Evolutionary conservation across 1,140 invertebrate genomes (phyloP).

Genomic region (Cotesia typhae): DNA sequence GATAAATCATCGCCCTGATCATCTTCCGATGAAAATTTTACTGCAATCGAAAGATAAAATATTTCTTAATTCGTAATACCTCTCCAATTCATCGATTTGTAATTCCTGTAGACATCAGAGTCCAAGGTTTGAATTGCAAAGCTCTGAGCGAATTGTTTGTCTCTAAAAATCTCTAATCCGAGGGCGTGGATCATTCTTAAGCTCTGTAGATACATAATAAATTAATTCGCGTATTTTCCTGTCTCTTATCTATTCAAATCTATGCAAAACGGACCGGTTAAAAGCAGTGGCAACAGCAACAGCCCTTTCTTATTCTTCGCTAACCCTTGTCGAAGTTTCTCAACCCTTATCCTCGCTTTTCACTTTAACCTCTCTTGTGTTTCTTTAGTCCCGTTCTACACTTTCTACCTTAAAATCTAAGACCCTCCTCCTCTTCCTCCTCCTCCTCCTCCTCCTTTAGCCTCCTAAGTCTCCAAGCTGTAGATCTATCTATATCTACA

Average conservation of each 20-base stretch:
- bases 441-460: constrained; percentile 20
- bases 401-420: constrained; percentile 32
- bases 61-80: too few relatives aligned
- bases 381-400: constrained; percentile 24
- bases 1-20: constrained; percentile 55
- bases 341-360: constrained; percentile 25
- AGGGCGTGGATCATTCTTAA: neutral
- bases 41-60: too few relatives aligned
- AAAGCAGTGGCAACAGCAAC: constrained; percentile 48
- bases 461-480: too few relatives aligned
- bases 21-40: too few relatives aligned
- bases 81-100: too few relatives aligned
- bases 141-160: too few relatives aligned
- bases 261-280: constrained; percentile 65
- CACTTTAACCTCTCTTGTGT: constrained; percentile 31
- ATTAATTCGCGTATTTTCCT: constrained; percentile 63
- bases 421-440: constrained; percentile 39
- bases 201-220: constrained; percentile 62
- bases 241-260: constrained; percentile 65
- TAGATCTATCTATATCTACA: constrained; percentile 24
- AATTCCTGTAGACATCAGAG: too few relatives aligned
- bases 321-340: constrained; percentile 56
- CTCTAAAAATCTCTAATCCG: too few relatives aligned
- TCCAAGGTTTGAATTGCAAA: too few relatives aligned
- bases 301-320: constrained; percentile 50